A percentile compares a stretch with the other conserved stretches of the same genome.
Conservation (phyloP, 2,888 invertebrate genomes). For the Polydrusus pterygomalis region DNA sequence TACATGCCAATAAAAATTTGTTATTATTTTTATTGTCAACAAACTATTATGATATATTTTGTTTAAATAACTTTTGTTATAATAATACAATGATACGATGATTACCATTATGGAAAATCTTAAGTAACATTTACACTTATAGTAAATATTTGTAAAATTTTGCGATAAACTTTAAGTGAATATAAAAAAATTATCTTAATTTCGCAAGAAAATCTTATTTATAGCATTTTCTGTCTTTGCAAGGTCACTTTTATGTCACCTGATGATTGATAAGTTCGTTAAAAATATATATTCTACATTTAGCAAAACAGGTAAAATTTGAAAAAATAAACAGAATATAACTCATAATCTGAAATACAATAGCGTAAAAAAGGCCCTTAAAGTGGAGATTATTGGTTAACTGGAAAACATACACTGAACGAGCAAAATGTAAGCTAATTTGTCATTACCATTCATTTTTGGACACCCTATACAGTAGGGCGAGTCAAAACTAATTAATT, state of each 20-base stretch:
- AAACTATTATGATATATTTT: background rate
- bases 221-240: background rate
- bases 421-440: too few species aligned
- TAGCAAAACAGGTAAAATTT: too few species aligned
- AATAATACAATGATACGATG: background rate
- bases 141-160: slow-evolving; percentile 3
- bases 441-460: too few species aligned
- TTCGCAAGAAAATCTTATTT: background rate
- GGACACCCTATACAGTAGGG: too few species aligned
- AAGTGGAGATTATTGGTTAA: too few species aligned
- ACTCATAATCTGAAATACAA: too few species aligned
- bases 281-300: background rate
- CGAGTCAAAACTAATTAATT: too few species aligned
- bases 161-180: background rate
- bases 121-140: background rate
- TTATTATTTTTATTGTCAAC: too few species aligned
- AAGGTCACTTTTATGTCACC: background rate
- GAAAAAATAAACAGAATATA: too few species aligned
- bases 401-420: too few species aligned
- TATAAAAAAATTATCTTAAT: background rate
- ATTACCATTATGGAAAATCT: background rate
- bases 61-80: background rate
- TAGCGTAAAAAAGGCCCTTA: too few species aligned
- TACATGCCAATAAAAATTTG: too few species aligned
- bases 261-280: background rate